phyloP scores from a whole-genome alignment of 2,113 vertebrate species.

The Atlantisia rogersi region DNA sequence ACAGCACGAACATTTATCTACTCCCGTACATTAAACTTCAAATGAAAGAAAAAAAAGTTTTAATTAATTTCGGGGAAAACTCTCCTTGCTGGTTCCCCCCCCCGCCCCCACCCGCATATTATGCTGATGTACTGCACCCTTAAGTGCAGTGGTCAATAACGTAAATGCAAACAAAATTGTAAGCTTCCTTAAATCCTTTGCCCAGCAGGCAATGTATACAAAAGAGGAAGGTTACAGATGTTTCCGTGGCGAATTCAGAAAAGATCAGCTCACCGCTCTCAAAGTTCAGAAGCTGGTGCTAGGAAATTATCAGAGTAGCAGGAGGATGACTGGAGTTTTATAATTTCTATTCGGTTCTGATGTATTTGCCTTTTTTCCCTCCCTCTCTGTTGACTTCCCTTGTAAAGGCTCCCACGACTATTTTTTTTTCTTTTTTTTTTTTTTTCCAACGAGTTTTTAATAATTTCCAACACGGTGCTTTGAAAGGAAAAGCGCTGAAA shows the following conservation, averaged over 20 bases:
- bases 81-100: background rate
- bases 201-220: conserved; percentile 11
- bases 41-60: conserved; percentile 55
- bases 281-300: conserved; percentile 25
- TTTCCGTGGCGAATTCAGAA: conserved; percentile 4
- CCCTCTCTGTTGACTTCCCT: background rate
- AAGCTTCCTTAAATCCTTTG: conserved; percentile 36
- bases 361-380: background rate
- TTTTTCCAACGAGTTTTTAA: background rate
- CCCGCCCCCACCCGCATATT: background rate
- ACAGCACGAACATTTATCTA: conserved; percentile 67
- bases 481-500: conserved; percentile 27
- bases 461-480: background rate
- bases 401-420: background rate
- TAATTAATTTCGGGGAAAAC: conserved; percentile 66
- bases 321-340: background rate
- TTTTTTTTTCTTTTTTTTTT: background rate
- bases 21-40: conserved; percentile 59
- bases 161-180: conserved; percentile 55
- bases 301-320: conserved; percentile 1
- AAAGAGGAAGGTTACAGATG: conserved; percentile 40
- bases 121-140: conserved; percentile 29
- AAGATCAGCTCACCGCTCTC: conserved; percentile 19
- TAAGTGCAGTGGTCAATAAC: conserved; percentile 56
- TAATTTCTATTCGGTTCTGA: background rate